Base-by-base conservation (phyloP, 2,888 invertebrate genomes). In the Tyria jacobaeae region DNA sequence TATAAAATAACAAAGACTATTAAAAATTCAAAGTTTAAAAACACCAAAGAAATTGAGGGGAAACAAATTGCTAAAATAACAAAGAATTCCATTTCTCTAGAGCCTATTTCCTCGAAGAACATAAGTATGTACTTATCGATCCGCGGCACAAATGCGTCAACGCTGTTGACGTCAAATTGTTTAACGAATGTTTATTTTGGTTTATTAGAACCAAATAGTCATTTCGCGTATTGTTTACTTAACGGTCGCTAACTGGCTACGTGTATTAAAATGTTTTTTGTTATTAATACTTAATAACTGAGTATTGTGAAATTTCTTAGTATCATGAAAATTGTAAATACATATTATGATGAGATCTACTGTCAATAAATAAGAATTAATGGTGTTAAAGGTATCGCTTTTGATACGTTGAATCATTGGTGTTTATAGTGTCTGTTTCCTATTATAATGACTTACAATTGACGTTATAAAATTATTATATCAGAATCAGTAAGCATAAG, bases 81-180 rank as follows among this genome's bases (percentile, higher is more conserved):
- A 25, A 68, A 68, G 53, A 31, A 61, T 60, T 75, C 57, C 61
- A 39, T 44, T 62, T 44, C 17, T 57, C 57, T 61, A 62, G 15
- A 44, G 34, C 15, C 50, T 53, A 69, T 78, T n/a, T 73, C 72
- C 54, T 39, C 21, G 44, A 55, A 55, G 44, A 17, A 34, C 55
- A 55, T 53, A 51, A 70, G 60, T 62, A 62, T 57, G 14, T 61
- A 54, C 64, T 68, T 71, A 72, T 76, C 69, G 73, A 79, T 80
- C 73, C 75, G 68, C 67, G 65, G 62, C 67, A 70, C 66, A 66
- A 66, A 76, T 79, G 74, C 75, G 78, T 78, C 82, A 81, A 75
- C 51, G 41, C 57, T 51, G 64, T 56, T 84, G 84, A 86, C 82
- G 83, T 84, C 82, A 83, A 51, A 51, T 24, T 47, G 75, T 66